These are phyloP conservation scores for Bucorvus abyssinicus DNA, from an alignment of 2,797 vertebrate genomes.

Conservation along the genomic window DNA sequence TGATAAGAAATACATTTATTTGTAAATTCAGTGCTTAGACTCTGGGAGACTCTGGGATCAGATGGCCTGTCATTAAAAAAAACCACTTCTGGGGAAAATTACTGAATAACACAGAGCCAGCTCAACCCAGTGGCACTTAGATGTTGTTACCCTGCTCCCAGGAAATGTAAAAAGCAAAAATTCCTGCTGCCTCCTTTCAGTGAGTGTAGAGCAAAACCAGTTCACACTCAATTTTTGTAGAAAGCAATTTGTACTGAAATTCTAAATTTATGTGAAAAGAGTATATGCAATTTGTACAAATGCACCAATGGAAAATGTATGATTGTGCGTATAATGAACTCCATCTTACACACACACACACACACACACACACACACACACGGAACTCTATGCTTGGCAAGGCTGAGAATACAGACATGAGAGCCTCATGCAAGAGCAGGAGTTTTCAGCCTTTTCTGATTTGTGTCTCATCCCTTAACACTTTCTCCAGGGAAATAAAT, in stretches of 20 bases:
- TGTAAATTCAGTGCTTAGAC: conserved; percentile 18
- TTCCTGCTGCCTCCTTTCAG: conserved; percentile 34
- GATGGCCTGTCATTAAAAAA: conserved; percentile 56
- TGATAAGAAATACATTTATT: conserved; percentile 29
- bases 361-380: background rate
- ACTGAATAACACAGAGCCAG: conserved; percentile 13
- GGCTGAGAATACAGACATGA: background rate
- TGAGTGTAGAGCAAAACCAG: background rate
- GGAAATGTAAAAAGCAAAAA: conserved; percentile 36
- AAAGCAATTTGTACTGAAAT: background rate
- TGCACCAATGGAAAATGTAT: background rate
- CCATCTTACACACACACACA: background rate
- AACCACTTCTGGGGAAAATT: conserved; percentile 48
- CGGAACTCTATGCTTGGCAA: too few species aligned
- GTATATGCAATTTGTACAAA: background rate
- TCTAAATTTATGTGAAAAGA: background rate
- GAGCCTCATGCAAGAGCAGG: background rate
- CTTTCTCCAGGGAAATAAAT: conserved; percentile 32
- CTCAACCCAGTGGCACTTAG: conserved; percentile 13
- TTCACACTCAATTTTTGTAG: background rate
- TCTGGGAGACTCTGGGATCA: conserved; percentile 25
- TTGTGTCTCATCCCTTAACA: background rate
- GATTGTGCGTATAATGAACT: background rate
- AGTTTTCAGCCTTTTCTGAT: conserved; percentile 10
- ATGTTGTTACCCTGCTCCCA: conserved; percentile 32